phyloP scores from a whole-genome alignment of 92 coral and sea anemone species.

The Porites rus region DNA sequence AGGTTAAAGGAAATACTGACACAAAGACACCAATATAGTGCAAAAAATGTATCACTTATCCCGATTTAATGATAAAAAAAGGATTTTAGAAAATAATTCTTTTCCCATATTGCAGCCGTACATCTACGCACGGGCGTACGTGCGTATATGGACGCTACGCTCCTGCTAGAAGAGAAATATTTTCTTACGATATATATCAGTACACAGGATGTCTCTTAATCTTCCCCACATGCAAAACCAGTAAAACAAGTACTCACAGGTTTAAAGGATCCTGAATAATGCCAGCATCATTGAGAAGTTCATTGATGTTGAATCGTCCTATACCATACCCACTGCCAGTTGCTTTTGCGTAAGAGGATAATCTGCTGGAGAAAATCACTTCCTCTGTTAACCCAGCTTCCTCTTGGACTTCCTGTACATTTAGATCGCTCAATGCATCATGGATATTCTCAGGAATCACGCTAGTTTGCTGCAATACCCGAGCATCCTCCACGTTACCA shows the following conservation, averaged over 20 bases:
- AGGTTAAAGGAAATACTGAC: too few species aligned
- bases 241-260: conserved; percentile 58
- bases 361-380: conserved; percentile 70
- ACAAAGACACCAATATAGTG: too few species aligned
- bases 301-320: conserved; percentile 87
- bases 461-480: not conserved
- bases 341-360: conserved; percentile 79
- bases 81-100: too few species aligned
- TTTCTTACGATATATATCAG: too few species aligned
- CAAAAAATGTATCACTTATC: too few species aligned
- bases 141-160: too few species aligned
- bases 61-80: too few species aligned
- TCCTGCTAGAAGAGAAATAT: too few species aligned
- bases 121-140: too few species aligned
- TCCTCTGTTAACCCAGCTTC: conserved; percentile 57
- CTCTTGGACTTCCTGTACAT: conserved; percentile 45
- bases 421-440: conserved; percentile 43
- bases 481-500: not conserved
- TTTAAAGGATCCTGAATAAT: conserved; percentile 52
- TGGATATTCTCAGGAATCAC: conserved; percentile 32
- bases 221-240: too few species aligned
- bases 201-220: too few species aligned
- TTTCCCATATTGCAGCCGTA: too few species aligned
- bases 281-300: conserved; percentile 80
- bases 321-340: conserved; percentile 96